phyloP scores from a whole-genome alignment of 2,797 vertebrate species.

The Lateolabrax maculatus region DNA sequence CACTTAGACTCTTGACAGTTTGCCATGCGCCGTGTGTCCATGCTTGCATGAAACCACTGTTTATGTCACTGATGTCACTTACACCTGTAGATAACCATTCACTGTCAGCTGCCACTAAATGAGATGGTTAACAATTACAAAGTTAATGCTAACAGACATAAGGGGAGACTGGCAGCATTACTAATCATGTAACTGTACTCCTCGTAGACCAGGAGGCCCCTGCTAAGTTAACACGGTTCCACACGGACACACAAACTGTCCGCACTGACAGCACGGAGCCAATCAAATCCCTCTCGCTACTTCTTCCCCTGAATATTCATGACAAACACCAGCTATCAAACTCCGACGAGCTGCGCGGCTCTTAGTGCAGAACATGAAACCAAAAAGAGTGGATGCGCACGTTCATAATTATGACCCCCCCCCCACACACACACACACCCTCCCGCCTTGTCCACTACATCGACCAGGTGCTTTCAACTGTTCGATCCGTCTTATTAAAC shows the following conservation, averaged over 20 bases:
- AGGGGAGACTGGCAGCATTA: slow-evolving; percentile 1
- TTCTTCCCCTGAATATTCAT: slow-evolving; percentile 49
- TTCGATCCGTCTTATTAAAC: slow-evolving; percentile 70
- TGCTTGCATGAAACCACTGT: neutral
- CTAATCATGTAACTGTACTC: slow-evolving; percentile 31
- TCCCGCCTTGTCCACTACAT: slow-evolving; percentile 30
- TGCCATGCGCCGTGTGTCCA: neutral
- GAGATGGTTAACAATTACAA: neutral
- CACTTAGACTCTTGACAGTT: neutral
- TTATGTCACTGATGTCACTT: neutral
- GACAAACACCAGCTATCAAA: slow-evolving; percentile 35
- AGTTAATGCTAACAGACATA: slow-evolving; percentile 8
- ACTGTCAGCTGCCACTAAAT: slow-evolving; percentile 11
- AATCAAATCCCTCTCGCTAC: slow-evolving; percentile 31
- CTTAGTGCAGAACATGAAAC: slow-evolving; percentile 44
- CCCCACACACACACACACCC: too few relatives aligned
- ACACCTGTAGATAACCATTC: neutral
- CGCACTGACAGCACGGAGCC: slow-evolving; percentile 16
- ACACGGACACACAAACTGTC: slow-evolving; percentile 33
- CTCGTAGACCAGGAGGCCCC: neutral
- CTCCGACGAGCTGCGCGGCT: neutral
- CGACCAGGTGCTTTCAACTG: slow-evolving; percentile 55
- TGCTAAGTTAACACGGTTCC: too few relatives aligned
- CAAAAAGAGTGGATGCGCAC: slow-evolving; percentile 27
- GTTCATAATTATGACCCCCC: slow-evolving; percentile 47